A percentile compares a stretch with the other conserved stretches of the same genome.
These are phyloP conservation scores for Trisateles emortualis DNA, from an alignment of 2,888 invertebrate species.

Conservation along the genomic window DNA sequence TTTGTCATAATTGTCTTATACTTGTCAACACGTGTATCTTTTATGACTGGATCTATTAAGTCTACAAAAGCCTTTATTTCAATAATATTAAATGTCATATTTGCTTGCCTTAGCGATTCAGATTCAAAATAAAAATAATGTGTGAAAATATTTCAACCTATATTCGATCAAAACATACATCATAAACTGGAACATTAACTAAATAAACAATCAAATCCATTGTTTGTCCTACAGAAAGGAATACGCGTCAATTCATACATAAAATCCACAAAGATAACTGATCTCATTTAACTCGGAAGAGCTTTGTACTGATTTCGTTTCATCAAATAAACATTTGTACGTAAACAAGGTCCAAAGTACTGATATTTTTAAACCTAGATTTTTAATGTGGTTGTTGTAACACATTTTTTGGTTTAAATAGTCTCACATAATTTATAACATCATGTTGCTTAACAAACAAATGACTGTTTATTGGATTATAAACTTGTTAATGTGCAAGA, in stretches of 20 bases:
- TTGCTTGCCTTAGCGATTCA: not conserved
- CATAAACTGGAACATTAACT: conserved; percentile 1
- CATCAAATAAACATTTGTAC: conserved; percentile 13
- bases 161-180: not conserved
- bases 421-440: conserved; percentile 23
- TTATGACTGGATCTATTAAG: conserved; percentile 12
- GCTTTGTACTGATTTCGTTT: conserved; percentile 15
- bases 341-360: conserved; percentile 8
- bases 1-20: conserved; percentile 28
- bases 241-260: conserved; percentile 2
- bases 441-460: not conserved
- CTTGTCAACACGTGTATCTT: conserved; percentile 34
- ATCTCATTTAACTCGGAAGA: conserved; percentile 22
- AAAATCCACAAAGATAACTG: conserved; percentile 7
- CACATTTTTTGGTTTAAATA: conserved; percentile 28
- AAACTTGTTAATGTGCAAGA: not conserved
- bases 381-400: conserved; percentile 31
- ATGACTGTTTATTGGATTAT: not conserved
- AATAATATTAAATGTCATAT: conserved; percentile 3
- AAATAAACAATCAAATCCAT: conserved; percentile 8
- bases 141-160: conserved; percentile 9
- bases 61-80: conserved; percentile 12
- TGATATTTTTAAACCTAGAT: conserved; percentile 30
- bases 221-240: conserved; percentile 9
- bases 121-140: not conserved